These are phyloP conservation scores for Pseudomyrmex flavicornis DNA, from an alignment of 1,140 invertebrate species.

Conservation along the genomic window DNA sequence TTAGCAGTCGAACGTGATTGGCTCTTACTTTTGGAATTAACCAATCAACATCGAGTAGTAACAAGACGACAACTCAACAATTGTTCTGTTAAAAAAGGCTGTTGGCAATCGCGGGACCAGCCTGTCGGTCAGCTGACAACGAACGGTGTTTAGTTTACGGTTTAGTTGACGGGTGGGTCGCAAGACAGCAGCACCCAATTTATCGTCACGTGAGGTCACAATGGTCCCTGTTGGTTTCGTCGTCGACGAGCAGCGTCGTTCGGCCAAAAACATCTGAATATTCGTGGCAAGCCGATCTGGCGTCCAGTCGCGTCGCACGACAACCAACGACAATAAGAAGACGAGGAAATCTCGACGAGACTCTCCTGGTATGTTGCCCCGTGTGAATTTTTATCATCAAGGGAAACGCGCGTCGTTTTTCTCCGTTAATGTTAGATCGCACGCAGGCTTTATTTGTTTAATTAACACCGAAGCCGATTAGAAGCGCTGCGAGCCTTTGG, in stretches of 20 bases:
- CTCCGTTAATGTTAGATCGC: background rate
- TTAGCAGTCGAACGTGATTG: too few species aligned
- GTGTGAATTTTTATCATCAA: background rate
- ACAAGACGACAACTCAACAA: too few species aligned
- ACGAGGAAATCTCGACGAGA: background rate
- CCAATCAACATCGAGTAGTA: too few species aligned
- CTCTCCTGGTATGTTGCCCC: constrained; percentile 3
- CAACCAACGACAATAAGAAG: constrained; percentile 5
- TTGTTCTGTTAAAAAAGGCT: too few species aligned
- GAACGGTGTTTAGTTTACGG: constrained; percentile 36
- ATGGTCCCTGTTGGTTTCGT: constrained; percentile 72
- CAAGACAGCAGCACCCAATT: constrained; percentile 75
- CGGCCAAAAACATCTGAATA: constrained; percentile 67
- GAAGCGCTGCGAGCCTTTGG: too few species aligned
- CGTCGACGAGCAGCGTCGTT: constrained; percentile 56
- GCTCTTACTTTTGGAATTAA: too few species aligned
- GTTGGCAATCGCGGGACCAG: too few species aligned
- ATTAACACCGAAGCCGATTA: too few species aligned
- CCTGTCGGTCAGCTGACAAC: constrained; percentile 74
- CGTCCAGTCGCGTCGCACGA: background rate
- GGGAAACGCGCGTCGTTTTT: background rate
- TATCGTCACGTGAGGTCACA: constrained; percentile 76
- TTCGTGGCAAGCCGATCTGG: constrained; percentile 53
- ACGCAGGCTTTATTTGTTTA: too few species aligned
- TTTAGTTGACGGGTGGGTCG: constrained; percentile 78